phyloP scores from a whole-genome alignment of 2,113 vertebrate genomes.

The Siphamia tubifer region DNA sequence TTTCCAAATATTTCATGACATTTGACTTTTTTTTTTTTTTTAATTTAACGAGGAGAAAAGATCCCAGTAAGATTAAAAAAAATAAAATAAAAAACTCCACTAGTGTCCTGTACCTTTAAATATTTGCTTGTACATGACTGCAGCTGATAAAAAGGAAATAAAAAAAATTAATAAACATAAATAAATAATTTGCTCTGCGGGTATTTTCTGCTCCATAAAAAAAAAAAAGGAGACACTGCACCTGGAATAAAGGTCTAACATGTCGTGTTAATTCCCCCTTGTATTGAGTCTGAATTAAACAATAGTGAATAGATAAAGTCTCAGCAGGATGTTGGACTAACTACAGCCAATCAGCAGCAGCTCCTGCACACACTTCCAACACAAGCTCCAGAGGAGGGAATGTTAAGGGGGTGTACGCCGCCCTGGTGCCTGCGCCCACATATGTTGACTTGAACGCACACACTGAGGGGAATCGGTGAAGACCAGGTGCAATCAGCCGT shows the following conservation, averaged over 20 bases:
- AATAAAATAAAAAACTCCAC: not conserved
- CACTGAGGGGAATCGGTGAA: not conserved
- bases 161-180: not conserved
- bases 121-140: too few species aligned
- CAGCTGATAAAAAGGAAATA: too few species aligned
- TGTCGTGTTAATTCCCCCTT: conserved; percentile 25
- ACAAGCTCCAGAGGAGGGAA: conserved; percentile 40
- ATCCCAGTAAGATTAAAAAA: too few species aligned
- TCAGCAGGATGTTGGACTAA: conserved; percentile 45
- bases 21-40: too few species aligned
- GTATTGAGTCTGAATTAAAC: conserved; percentile 42
- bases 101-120: too few species aligned
- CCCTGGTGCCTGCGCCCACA: not conserved
- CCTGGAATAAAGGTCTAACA: conserved; percentile 19
- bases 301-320: conserved; percentile 40
- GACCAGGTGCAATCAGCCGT: conserved; percentile 47
- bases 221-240: not conserved
- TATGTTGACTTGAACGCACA: conserved; percentile 4
- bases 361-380: conserved; percentile 38
- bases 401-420: conserved; percentile 1
- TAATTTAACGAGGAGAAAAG: too few species aligned
- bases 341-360: conserved; percentile 56
- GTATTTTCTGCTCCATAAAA: not conserved
- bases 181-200: not conserved
- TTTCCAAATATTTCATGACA: too few species aligned